Percentiles rank a stretch among this genome's conserved stretches.
Evolutionary conservation across 2,113 vertebrate species (phyloP).

Genomic region (Anser brachyrhynchus): DNA sequence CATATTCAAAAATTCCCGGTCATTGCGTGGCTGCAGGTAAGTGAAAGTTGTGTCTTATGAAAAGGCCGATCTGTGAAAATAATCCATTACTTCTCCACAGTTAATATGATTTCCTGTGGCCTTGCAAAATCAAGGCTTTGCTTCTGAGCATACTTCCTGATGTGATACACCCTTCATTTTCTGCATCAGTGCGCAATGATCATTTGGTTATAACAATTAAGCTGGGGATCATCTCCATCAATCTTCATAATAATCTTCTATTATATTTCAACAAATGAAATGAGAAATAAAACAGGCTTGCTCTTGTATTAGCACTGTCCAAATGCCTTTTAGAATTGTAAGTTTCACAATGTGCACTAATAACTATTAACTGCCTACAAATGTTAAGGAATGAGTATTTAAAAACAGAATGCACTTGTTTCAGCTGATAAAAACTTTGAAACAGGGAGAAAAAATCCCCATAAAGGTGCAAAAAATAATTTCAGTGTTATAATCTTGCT

Average conservation of each 20-base stretch:
- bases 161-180: not conserved
- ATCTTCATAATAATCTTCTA: not conserved
- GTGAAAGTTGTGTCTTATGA: not conserved
- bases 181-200: not conserved
- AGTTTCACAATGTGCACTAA: not conserved
- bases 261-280: not conserved
- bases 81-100: not conserved
- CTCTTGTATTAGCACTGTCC: not conserved
- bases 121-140: not conserved
- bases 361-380: not conserved
- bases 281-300: not conserved
- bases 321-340: not conserved
- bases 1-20: not conserved
- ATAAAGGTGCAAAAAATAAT: not conserved
- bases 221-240: not conserved
- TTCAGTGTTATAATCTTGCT: not conserved
- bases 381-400: not conserved
- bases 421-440: not conserved
- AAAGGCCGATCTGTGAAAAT: not conserved
- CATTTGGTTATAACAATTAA: not conserved
- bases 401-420: not conserved
- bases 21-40: not conserved
- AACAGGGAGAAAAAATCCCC: not conserved
- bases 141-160: not conserved
- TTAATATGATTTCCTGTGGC: constrained; percentile 7